These are phyloP conservation scores for Gastrophysa polygoni DNA, from an alignment of 2,888 invertebrate genomes.

Conservation along the genomic window DNA sequence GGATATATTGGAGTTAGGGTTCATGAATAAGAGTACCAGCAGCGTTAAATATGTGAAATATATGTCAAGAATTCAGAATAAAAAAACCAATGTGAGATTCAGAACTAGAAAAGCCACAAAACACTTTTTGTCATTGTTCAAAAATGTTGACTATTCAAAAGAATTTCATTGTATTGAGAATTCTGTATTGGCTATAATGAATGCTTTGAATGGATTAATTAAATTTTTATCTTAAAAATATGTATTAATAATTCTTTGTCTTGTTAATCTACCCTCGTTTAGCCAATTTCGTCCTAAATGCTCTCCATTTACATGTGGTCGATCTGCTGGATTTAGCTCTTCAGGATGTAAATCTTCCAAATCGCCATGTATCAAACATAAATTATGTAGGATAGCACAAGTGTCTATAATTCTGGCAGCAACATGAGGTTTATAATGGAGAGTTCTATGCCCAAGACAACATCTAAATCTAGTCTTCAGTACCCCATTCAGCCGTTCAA, in stretches of 20 bases:
- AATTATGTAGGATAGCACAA: slow-evolving; percentile 14
- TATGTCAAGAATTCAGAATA: neutral
- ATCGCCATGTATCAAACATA: neutral
- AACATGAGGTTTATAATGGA: slow-evolving; percentile 15
- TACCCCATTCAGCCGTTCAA: too few relatives aligned
- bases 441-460: neutral
- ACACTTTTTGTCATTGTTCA: neutral
- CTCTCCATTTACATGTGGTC: neutral
- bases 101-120: slow-evolving; percentile 6
- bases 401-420: slow-evolving; percentile 19
- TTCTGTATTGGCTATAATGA: neutral
- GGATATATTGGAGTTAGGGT: slow-evolving; percentile 9
- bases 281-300: neutral
- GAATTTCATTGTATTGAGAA: slow-evolving; percentile 4
- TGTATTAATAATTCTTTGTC: slow-evolving; percentile 1
- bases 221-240: neutral
- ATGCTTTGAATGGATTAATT: neutral
- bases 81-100: neutral
- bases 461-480: too few relatives aligned
- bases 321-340: too few relatives aligned
- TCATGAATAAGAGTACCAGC: neutral
- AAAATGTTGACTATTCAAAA: slow-evolving; percentile 2
- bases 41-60: neutral
- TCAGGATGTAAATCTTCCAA: too few relatives aligned
- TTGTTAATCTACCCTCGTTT: slow-evolving; percentile 8